Percentiles rank a stretch among this genome's conserved stretches.
Evolutionary conservation across 2,888 invertebrate species (phyloP).

Genomic region (Eudasyphora cyanicolor): DNA sequence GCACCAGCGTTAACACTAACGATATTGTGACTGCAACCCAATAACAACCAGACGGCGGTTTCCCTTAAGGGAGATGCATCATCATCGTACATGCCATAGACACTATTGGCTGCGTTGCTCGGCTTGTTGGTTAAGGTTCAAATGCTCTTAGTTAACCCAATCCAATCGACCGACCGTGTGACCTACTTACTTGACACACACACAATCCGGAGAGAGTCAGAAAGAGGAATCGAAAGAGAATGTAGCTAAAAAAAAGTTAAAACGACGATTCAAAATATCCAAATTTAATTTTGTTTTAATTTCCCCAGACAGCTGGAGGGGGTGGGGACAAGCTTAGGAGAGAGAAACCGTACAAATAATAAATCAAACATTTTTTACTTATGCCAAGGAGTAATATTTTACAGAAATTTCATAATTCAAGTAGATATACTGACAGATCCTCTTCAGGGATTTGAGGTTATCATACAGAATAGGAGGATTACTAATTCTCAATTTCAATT

Average conservation of each 20-base stretch:
- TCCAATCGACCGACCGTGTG: neutral
- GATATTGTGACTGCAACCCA: neutral
- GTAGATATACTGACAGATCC: no score
- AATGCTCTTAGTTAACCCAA: neutral
- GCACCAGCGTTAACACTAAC: neutral
- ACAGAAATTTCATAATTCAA: no score
- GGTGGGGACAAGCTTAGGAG: neutral
- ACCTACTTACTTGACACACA: neutral
- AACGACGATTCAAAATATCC: neutral
- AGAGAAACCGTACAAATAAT: neutral
- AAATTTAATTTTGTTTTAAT: neutral
- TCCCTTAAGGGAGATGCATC: neutral
- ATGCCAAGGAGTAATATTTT: no score
- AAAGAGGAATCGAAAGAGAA: neutral
- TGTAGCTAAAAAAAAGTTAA: neutral
- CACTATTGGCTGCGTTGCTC: neutral
- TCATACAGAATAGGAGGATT: no score
- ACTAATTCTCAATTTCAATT: no score
- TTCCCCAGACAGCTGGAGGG: neutral
- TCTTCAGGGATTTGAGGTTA: no score
- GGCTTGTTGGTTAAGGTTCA: neutral
- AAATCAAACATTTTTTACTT: neutral
- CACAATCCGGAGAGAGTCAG: neutral
- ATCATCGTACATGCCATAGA: no score
- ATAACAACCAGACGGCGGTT: neutral